Evolutionary conservation across 2,797 vertebrate species (phyloP), one percentile per base, ranked within the genome.

Genomic region (Melanotaenia nigrans): DNA sequence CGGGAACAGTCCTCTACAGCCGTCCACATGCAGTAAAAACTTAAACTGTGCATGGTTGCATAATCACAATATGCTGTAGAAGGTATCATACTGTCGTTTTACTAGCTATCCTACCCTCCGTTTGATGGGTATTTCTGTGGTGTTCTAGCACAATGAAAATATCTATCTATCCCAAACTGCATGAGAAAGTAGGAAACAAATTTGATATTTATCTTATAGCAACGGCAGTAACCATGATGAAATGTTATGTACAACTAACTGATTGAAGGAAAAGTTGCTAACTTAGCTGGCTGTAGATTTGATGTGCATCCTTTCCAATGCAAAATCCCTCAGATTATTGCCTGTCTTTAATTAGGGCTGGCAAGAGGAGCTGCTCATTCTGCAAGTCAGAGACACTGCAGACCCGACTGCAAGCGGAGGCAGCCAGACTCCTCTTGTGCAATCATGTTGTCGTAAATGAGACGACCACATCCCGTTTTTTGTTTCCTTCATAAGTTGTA

Each of bases 311-410:
- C 13, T 7, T 60, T 82, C 49, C 49, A 77, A 55, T 38, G n/a
- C 66, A 71, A 75, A 81, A 74, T 24, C 36, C 24, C 20, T 73
- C 32, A 40, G 32, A 66, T 79, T 80, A 74, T 61, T 80, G 61
- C 33, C 45, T 20, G 68, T 57, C 42, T 79, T 28, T 68, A 60
- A 58, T 68, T 45, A 32, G 49, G 71, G 57, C 58, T 76, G 47
- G 63, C 64, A 4, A 24, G n/a, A 54, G 5, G 63, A 47, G 61
- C 53, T 40, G 47, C 24, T 65, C 18, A 65, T 68, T 78, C 59
- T 65, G 66, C 28, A 72, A 60, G 58, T 63, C 56, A 62, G 68
- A 71, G 55, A 67, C 10, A 16, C 24, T 28, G 11, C 61, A 45
- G 55, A 60, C 11, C 65, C 53, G 4, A 54, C 33, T 66, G 20